Percentiles rank a stretch among this genome's conserved stretches.
Evolutionary conservation across 2,888 invertebrate genomes (phyloP).

Genomic region (Neoascia interrupta): DNA sequence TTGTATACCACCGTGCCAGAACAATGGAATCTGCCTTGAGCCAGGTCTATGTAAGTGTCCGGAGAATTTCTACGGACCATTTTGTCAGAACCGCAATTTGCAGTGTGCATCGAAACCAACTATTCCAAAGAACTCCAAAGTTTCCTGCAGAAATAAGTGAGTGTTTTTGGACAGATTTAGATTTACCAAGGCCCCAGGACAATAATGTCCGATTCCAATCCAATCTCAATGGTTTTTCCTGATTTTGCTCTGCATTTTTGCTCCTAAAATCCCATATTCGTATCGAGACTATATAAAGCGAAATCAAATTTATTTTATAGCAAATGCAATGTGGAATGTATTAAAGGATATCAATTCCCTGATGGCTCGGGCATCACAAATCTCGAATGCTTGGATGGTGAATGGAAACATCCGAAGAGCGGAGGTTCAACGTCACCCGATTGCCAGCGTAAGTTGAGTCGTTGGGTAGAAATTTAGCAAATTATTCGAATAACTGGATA

Average conservation of each 20-base stretch:
- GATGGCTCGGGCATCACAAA: constrained; percentile 86
- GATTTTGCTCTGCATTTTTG: constrained; percentile 8
- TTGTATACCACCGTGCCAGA: constrained; percentile 88
- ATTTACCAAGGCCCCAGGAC: too few relatives aligned
- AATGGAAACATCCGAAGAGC: constrained; percentile 85
- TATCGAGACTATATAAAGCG: background rate
- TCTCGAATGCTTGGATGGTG: constrained; percentile 85
- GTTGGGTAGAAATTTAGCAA: too few relatives aligned
- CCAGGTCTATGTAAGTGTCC: constrained; percentile 89
- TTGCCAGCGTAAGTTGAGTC: constrained; percentile 83
- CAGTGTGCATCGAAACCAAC: constrained; percentile 86
- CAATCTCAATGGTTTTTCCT: constrained; percentile 25
- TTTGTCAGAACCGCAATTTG: constrained; percentile 87
- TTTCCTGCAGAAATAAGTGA: constrained; percentile 85
- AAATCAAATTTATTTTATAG: constrained; percentile 78
- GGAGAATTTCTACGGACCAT: constrained; percentile 85
- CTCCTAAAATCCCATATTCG: constrained; percentile 7
- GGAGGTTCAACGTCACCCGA: constrained; percentile 85
- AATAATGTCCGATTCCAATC: background rate
- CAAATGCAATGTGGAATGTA: constrained; percentile 84
- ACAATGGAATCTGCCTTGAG: constrained; percentile 89
- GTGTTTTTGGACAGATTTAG: too few relatives aligned
- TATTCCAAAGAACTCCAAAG: constrained; percentile 84
- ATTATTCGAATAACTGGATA: too few relatives aligned
- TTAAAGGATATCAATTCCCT: constrained; percentile 85